Base-by-base conservation (phyloP, 1,140 invertebrate species). In the Neelides sp. region DNA sequence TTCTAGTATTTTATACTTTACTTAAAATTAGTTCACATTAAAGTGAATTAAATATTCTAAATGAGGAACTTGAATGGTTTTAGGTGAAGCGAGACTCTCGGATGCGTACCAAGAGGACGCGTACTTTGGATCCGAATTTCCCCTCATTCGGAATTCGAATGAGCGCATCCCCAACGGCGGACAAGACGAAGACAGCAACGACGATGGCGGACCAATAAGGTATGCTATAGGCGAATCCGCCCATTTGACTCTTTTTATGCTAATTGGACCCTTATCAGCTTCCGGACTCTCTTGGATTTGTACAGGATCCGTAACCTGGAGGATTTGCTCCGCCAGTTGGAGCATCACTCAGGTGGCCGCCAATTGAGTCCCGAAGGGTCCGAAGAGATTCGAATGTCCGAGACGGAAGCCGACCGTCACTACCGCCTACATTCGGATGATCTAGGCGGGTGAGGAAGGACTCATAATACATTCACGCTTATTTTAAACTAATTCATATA, bases 321-420 rank as follows among this genome's bases (percentile, higher is more conserved):
- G 67, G 88, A 93, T 65, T 74, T 94, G 19, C 88, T 93, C 53
- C 71, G 87, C 39, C 85, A 91, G 67, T 69, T 94, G 47, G 86
- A 93, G 65, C 83, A 90, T 64, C 86, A 91, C 66, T 81, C 82
- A 30, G 52, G 52, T 40, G 78, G 79, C 36, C 73, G 85, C 4
- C 85, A 89, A 66, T 85, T 85, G 79, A 90, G 85, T 65, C 85
- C 86, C 12, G 84, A 82, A 56, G 85, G 83, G 37, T 90, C 85
- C 8, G 87, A 91, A 64, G 89, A 92, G 59, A 88, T 91, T 61
- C 73, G 88, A 58, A 85, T 88, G 76, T 89, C 85, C 27, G 87
- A 92, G 68, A 84, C 84, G 20, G 88, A 93, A 67, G 82, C 82
- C 17, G 87, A 92, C 68, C 75, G 84, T 23, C 85, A 86, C 67